Conservation (phyloP, 30 jellyfish, hydroid and myxozoan genomes). For the Hydractinia symbiolongicarpus region DNA sequence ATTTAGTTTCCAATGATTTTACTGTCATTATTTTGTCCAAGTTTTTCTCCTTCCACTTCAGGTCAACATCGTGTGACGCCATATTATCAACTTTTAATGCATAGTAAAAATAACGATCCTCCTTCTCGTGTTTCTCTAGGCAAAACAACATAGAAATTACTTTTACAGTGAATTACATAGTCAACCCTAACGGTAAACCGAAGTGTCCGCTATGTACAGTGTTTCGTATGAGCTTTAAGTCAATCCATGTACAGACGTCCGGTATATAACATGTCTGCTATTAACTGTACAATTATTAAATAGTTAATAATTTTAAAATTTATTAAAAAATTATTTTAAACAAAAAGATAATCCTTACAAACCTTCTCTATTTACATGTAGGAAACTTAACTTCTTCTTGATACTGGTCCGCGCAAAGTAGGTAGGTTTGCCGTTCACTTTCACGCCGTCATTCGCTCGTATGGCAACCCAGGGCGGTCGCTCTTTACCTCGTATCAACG, state of each 20-base stretch:
- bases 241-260: too few relatives aligned
- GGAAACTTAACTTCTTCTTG: neutral
- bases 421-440: slow-evolving; percentile 5
- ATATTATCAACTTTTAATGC: slow-evolving; percentile 3
- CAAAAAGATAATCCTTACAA: neutral
- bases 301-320: too few relatives aligned
- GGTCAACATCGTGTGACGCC: slow-evolving; percentile 18
- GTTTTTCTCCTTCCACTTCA: slow-evolving; percentile 17
- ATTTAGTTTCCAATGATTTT: neutral
- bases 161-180: too few relatives aligned
- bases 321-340: too few relatives aligned
- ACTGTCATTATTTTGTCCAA: neutral
- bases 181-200: too few relatives aligned
- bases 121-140: neutral
- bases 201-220: too few relatives aligned
- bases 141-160: too few relatives aligned
- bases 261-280: too few relatives aligned
- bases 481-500: neutral
- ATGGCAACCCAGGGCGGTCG: slow-evolving; percentile 3
- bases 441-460: neutral
- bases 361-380: slow-evolving; percentile 11
- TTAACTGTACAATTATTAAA: too few relatives aligned
- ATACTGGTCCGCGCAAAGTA: slow-evolving; percentile 6
- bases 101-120: neutral
- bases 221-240: too few relatives aligned